Conservation (phyloP, 2,888 invertebrate genomes). For the Machimus rusticus region DNA sequence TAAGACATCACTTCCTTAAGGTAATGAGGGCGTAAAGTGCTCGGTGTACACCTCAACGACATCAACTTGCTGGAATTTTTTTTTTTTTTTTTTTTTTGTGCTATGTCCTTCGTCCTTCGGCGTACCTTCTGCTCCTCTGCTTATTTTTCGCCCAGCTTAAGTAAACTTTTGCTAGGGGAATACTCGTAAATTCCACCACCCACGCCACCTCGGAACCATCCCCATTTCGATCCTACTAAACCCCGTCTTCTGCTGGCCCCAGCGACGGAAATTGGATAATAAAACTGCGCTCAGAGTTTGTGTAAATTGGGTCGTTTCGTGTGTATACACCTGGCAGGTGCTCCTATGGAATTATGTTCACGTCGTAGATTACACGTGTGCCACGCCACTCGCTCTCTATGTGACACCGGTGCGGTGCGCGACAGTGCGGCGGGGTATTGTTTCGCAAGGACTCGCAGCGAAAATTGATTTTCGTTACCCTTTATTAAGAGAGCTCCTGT, state of each 20-base stretch:
- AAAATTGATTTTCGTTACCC: constrained; percentile 35
- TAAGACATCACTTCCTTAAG: constrained; percentile 18
- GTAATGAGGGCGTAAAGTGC: constrained; percentile 30
- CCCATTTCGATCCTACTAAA: not conserved
- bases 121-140: not conserved
- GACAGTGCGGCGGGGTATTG: constrained; percentile 11
- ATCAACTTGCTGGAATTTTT: not conserved
- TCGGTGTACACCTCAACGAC: constrained; percentile 20
- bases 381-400: not conserved
- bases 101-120: not conserved
- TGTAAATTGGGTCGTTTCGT: constrained; percentile 35
- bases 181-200: constrained; percentile 5
- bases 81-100: not conserved
- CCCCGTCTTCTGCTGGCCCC: not conserved
- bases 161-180: not conserved
- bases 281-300: constrained; percentile 35
- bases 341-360: constrained; percentile 15
- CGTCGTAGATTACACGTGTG: constrained; percentile 32
- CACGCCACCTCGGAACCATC: not conserved
- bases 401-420: not conserved
- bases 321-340: constrained; percentile 31
- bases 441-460: not conserved
- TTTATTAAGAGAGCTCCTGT: constrained; percentile 1
- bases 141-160: not conserved
- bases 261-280: constrained; percentile 36